Evolutionary conservation across 2,113 vertebrate genomes (phyloP).

Genomic region (Pelvicachromis taeniatus): DNA sequence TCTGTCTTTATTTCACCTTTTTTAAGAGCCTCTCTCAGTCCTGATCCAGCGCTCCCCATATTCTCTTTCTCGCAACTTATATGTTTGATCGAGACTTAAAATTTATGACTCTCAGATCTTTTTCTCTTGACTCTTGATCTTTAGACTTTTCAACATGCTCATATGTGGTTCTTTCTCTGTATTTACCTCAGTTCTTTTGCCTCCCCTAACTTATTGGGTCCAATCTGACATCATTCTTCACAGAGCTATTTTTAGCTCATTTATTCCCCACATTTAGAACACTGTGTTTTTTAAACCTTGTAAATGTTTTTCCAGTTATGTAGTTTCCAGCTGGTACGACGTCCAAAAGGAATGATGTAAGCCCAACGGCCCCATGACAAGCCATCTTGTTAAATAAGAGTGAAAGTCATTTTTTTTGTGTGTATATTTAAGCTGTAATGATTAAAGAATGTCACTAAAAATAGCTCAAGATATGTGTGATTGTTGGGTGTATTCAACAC

Average conservation of each 20-base stretch:
- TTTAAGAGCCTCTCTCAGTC: neutral
- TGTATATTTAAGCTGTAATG: neutral
- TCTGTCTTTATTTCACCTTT: neutral
- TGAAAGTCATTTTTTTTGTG: neutral
- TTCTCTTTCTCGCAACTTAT: neutral
- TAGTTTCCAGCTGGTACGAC: neutral
- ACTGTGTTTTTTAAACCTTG: neutral
- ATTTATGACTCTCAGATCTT: neutral
- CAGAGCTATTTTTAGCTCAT: neutral
- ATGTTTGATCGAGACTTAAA: neutral
- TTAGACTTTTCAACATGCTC: neutral
- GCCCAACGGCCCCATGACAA: neutral
- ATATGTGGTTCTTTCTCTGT: neutral
- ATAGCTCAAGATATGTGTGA: neutral
- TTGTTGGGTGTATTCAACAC: neutral
- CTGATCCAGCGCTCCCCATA: neutral
- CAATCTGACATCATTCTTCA: neutral
- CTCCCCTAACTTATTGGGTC: neutral
- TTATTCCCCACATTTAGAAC: neutral
- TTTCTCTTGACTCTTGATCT: neutral
- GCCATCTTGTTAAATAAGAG: neutral
- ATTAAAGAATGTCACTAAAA: neutral
- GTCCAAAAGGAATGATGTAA: constrained; percentile 11
- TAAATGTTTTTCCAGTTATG: neutral
- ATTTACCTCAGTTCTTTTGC: neutral